Percentiles rank a stretch among this genome's conserved stretches.
Conservation (phyloP, 2,113 vertebrate genomes). For the Phyllostomus hastatus region DNA sequence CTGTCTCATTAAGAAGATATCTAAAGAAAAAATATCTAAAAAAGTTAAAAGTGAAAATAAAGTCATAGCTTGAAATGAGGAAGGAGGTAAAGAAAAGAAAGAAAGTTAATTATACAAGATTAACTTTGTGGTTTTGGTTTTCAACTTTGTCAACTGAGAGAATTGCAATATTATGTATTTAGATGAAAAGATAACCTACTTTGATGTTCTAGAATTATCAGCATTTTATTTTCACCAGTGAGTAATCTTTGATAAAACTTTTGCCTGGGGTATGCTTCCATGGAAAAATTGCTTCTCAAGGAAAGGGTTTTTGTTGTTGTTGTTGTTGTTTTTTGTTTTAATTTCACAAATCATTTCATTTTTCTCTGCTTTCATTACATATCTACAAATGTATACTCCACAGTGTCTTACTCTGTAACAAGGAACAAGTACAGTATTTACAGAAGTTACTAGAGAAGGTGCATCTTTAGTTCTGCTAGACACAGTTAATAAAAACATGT, state of each 20-base stretch:
- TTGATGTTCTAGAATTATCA: slow-evolving; percentile 14
- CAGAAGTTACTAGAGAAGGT: neutral
- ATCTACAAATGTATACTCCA: neutral
- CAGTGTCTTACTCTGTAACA: neutral
- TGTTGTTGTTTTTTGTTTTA: neutral
- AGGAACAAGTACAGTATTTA: neutral
- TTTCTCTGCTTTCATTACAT: neutral
- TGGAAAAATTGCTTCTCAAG: neutral
- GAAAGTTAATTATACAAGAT: neutral
- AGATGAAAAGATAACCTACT: neutral
- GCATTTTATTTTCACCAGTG: neutral
- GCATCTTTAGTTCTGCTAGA: neutral
- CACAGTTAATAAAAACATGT: neutral
- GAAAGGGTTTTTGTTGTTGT: neutral
- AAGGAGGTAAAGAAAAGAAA: neutral
- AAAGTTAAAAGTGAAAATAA: neutral
- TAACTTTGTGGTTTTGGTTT: neutral
- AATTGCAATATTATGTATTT: neutral
- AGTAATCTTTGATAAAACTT: neutral
- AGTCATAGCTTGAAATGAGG: neutral
- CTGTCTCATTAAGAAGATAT: neutral
- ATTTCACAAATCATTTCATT: neutral
- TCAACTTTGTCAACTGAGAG: neutral
- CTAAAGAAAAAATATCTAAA: neutral
- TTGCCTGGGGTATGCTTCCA: neutral